phyloP scores from a whole-genome alignment of 2,797 vertebrate genomes.

The Huso huso region DNA sequence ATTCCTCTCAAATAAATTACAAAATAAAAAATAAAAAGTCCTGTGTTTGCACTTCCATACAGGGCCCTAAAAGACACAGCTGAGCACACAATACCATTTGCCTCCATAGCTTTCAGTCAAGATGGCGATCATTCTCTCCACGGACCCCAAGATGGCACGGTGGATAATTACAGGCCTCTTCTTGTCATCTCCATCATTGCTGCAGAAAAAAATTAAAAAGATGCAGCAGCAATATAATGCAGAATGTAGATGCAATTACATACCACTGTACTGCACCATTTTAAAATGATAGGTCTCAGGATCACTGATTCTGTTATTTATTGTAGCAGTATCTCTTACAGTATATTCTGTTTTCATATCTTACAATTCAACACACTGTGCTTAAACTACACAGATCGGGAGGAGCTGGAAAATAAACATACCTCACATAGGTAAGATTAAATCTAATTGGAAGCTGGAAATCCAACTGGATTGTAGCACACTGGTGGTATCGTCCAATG shows the following conservation, averaged over 20 bases:
- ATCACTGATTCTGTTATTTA: not conserved
- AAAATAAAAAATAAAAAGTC: too few relatives aligned
- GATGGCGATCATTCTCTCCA: conserved; percentile 55
- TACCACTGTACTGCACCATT: conserved; percentile 2
- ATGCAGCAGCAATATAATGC: not conserved
- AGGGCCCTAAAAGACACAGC: not conserved
- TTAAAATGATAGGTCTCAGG: not conserved
- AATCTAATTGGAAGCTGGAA: conserved; percentile 95
- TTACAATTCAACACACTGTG: not conserved
- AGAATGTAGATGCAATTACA: not conserved
- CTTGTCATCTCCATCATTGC: conserved; percentile 89
- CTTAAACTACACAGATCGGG: not conserved
- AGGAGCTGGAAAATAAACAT: conserved; percentile 10
- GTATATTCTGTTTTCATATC: not conserved
- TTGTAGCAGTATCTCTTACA: not conserved
- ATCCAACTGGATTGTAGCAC: conserved; percentile 93
- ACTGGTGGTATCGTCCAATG: conserved; percentile 94
- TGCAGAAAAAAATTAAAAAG: conserved; percentile 34
- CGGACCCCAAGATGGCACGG: conserved; percentile 56
- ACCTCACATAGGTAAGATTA: conserved; percentile 89
- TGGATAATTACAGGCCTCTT: conserved; percentile 63
- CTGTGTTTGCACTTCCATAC: not conserved
- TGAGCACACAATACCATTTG: conserved; percentile 41
- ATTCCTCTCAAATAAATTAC: too few relatives aligned
- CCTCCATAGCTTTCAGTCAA: conserved; percentile 52